A percentile compares a stretch with the other conserved stretches of the same genome.
Evolutionary conservation across 2,888 invertebrate species (phyloP).

Genomic region (Neelides folsomi): DNA sequence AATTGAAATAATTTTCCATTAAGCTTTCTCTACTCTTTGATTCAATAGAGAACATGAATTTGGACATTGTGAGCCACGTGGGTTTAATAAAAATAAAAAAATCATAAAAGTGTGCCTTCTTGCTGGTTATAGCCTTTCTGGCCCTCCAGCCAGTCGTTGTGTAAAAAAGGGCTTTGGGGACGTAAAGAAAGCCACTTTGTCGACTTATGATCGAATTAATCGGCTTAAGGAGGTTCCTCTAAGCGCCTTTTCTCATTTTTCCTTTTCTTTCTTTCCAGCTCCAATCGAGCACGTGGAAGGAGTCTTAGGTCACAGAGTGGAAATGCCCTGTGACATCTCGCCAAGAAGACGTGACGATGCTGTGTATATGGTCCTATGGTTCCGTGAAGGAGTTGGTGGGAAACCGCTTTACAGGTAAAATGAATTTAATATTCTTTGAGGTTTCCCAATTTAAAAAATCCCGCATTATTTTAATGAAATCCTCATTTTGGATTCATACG

Average conservation of each 20-base stretch:
- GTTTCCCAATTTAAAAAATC: not conserved
- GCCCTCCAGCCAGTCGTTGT: no score
- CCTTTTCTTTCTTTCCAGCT: constrained; percentile 46
- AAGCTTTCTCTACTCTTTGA: no score
- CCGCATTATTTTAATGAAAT: no score
- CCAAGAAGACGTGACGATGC: constrained; percentile 64
- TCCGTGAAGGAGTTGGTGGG: constrained; percentile 60
- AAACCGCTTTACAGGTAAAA: constrained; percentile 72
- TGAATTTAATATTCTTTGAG: constrained; percentile 5
- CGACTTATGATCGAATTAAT: constrained; percentile 13
- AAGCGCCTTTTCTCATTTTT: constrained; percentile 14
- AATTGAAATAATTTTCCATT: no score
- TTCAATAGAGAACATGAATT: no score
- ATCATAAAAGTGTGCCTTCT: no score
- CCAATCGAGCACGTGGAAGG: constrained; percentile 68
- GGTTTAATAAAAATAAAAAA: no score
- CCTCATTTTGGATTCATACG: no score
- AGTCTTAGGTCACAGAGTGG: constrained; percentile 64
- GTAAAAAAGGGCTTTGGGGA: not conserved
- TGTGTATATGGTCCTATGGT: constrained; percentile 80
- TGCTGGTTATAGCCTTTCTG: no score
- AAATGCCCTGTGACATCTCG: constrained; percentile 73
- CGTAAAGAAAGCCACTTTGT: constrained; percentile 1
- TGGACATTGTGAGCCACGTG: no score
- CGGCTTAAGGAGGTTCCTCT: constrained; percentile 10